phyloP scores from a whole-genome alignment of 2,888 invertebrate genomes.

The Lepetodrilus schrolli region DNA sequence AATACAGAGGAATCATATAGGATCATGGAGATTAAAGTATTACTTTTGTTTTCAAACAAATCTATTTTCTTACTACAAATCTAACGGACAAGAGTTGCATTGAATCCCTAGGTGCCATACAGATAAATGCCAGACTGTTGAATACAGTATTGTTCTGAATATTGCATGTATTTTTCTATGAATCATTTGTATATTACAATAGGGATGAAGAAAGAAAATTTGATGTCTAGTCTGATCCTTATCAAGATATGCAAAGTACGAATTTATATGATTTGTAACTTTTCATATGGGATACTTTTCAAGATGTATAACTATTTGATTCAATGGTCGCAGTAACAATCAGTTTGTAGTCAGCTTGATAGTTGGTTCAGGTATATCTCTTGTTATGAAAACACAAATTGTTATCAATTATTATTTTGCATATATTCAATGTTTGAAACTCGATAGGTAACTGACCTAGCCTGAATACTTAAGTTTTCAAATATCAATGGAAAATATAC shows the following conservation, averaged over 20 bases:
- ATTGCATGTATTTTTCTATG: conserved; percentile 2
- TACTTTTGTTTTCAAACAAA: conserved; percentile 1
- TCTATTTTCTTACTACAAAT: conserved; percentile 23
- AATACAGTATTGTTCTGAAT: conserved; percentile 14
- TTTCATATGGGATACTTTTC: too few relatives aligned
- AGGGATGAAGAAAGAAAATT: not conserved
- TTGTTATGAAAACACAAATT: too few relatives aligned
- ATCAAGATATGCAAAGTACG: not conserved
- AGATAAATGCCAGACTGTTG: conserved; percentile 8
- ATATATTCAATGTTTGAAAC: too few relatives aligned
- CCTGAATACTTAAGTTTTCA: too few relatives aligned
- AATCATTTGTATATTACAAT: not conserved
- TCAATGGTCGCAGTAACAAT: too few relatives aligned
- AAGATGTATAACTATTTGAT: too few relatives aligned
- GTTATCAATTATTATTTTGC: too few relatives aligned
- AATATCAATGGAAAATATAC: too few relatives aligned
- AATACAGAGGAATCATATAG: not conserved
- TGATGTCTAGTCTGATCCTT: not conserved
- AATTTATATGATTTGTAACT: too few relatives aligned
- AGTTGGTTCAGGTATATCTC: too few relatives aligned
- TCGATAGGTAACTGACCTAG: too few relatives aligned
- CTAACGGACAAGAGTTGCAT: not conserved
- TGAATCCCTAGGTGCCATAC: conserved; percentile 19
- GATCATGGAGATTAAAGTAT: conserved; percentile 18
- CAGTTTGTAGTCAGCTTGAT: too few relatives aligned